A percentile compares a stretch with the other conserved stretches of the same genome.
Evolutionary conservation across 2,888 invertebrate species (phyloP).

Genomic region (Pseudococcus viburni): DNA sequence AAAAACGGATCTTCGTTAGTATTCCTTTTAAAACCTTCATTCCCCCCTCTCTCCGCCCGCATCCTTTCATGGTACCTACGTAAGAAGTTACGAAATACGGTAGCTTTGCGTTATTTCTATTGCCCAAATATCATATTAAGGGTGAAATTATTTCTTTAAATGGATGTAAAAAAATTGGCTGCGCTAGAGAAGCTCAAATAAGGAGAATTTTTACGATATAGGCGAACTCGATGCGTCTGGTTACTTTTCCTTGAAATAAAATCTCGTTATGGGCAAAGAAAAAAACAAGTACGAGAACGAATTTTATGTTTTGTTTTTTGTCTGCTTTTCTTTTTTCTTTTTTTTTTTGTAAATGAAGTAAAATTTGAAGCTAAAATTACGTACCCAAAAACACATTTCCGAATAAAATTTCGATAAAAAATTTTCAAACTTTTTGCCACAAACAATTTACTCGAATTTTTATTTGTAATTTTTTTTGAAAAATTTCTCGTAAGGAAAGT

Average conservation of each 20-base stretch:
- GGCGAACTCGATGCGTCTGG: neutral
- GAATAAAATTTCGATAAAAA: too few species aligned
- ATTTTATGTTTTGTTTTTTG: neutral
- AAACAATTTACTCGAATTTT: too few species aligned
- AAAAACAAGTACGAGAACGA: neutral
- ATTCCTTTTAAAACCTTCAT: neutral
- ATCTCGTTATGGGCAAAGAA: neutral
- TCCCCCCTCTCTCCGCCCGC: neutral
- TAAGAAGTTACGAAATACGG: neutral
- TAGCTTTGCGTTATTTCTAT: slow-evolving; percentile 5
- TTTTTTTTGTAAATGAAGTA: neutral
- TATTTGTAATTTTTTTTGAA: too few species aligned
- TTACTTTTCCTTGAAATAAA: neutral
- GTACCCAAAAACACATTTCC: too few species aligned
- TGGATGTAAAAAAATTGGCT: slow-evolving; percentile 1
- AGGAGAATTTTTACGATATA: neutral
- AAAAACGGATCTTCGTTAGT: neutral
- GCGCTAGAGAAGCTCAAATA: neutral
- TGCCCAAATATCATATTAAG: neutral
- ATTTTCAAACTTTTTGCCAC: too few species aligned
- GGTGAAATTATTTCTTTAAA: slow-evolving; percentile 14
- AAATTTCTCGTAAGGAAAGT: too few species aligned
- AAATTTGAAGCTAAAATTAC: too few species aligned
- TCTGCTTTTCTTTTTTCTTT: neutral
- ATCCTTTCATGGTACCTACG: neutral